Conservation (phyloP, 1,140 invertebrate genomes). For the Plodia interpunctella region DNA sequence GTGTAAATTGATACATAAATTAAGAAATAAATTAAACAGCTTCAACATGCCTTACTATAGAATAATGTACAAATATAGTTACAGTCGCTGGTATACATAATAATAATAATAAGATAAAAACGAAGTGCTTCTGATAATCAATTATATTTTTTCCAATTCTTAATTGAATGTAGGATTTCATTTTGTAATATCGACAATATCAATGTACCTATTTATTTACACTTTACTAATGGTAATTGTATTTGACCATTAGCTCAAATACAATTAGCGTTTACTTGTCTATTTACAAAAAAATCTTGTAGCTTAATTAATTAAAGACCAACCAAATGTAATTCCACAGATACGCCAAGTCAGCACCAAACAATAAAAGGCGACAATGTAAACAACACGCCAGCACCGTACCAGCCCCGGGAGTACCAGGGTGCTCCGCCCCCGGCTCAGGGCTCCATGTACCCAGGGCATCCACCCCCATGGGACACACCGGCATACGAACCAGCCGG, state of each 20-base stretch:
- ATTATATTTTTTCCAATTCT: too few relatives aligned
- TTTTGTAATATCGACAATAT: too few relatives aligned
- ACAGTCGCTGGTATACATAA: too few relatives aligned
- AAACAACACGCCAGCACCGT: conserved; percentile 71
- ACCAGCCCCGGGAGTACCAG: conserved; percentile 52
- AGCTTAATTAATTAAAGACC: not conserved
- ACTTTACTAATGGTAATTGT: too few relatives aligned
- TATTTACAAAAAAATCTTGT: not conserved
- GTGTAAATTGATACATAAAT: too few relatives aligned
- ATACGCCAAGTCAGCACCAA: conserved; percentile 65
- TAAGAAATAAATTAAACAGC: too few relatives aligned
- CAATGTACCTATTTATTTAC: too few relatives aligned
- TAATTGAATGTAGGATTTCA: too few relatives aligned
- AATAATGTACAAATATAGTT: too few relatives aligned
- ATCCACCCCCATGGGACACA: conserved; percentile 55
- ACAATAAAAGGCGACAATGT: conserved; percentile 75
- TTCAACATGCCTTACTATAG: too few relatives aligned
- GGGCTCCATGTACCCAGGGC: conserved; percentile 52
- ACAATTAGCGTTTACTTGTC: not conserved
- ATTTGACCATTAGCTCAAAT: not conserved
- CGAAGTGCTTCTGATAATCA: too few relatives aligned
- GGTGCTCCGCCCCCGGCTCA: conserved; percentile 38
- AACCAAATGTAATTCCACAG: conserved; percentile 52
- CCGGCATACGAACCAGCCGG: conserved; percentile 69
- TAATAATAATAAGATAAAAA: too few relatives aligned